Conservation (phyloP, 2,797 vertebrate genomes). For the Cygnus olor region DNA sequence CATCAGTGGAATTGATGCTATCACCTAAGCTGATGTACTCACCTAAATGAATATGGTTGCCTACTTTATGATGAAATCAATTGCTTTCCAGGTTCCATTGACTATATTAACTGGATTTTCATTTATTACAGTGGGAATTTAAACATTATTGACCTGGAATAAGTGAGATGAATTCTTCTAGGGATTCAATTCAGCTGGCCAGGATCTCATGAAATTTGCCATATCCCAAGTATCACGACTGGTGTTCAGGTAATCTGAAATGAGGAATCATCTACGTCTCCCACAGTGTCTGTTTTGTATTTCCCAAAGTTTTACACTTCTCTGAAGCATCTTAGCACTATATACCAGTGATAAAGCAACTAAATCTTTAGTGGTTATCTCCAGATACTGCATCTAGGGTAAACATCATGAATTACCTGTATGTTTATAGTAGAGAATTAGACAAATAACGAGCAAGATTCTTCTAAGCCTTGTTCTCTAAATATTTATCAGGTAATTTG, state of each 20-base stretch:
- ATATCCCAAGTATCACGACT: background rate
- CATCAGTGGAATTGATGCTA: background rate
- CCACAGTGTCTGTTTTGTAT: background rate
- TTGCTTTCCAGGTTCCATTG: background rate
- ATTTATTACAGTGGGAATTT: background rate
- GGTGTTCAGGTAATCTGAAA: background rate
- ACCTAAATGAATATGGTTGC: background rate
- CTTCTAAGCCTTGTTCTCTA: background rate
- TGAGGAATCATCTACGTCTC: background rate
- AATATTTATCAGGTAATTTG: background rate
- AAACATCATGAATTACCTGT: background rate
- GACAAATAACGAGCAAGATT: background rate
- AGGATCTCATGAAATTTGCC: background rate
- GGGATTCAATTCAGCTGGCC: background rate
- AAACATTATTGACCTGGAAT: background rate
- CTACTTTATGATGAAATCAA: background rate
- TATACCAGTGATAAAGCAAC: background rate
- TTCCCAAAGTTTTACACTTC: background rate
- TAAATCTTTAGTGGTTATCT: background rate
- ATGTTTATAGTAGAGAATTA: background rate
- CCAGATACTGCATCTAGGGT: background rate
- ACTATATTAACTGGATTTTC: background rate
- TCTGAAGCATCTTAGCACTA: background rate
- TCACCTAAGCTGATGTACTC: background rate
- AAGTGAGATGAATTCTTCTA: background rate